These are phyloP conservation scores for Mylabris sibirica DNA, from an alignment of 2,888 invertebrate species.

Conservation along the genomic window DNA sequence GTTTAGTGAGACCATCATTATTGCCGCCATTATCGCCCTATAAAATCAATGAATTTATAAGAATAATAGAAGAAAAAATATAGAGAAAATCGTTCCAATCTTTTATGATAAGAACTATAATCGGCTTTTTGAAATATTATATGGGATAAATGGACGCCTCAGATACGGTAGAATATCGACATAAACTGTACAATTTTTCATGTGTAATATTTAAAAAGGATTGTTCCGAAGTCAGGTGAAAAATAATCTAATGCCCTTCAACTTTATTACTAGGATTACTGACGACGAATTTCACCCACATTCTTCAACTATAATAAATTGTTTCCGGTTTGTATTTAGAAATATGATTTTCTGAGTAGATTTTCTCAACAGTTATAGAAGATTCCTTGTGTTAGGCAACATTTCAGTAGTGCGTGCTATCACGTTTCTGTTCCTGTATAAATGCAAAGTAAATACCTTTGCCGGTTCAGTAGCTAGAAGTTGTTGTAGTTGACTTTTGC, in stretches of 20 bases:
- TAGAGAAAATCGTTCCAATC: background rate
- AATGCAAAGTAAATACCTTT: conserved; percentile 56
- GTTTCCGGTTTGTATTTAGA: conserved; percentile 31
- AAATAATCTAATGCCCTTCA: conserved; percentile 32
- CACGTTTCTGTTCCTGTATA: conserved; percentile 27
- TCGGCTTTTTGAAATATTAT: background rate
- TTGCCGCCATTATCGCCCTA: conserved; percentile 62
- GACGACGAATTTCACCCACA: conserved; percentile 35
- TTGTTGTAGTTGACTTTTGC: conserved; percentile 67
- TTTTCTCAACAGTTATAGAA: conserved; percentile 28
- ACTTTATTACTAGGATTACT: conserved; percentile 40
- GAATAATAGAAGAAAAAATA: no score
- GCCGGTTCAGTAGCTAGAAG: conserved; percentile 66
- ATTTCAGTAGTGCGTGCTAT: conserved; percentile 14
- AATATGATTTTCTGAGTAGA: conserved; percentile 26
- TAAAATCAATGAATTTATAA: conserved; percentile 25
- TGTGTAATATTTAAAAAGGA: conserved; percentile 33
- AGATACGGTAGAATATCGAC: conserved; percentile 12
- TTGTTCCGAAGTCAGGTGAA: conserved; percentile 26
- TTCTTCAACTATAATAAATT: conserved; percentile 50
- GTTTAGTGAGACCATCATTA: conserved; percentile 75
- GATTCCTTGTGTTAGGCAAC: background rate
- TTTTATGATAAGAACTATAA: no score
- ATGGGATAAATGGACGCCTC: background rate
- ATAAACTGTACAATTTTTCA: conserved; percentile 19